A percentile compares a stretch with the other conserved stretches of the same genome.
phyloP scores from a whole-genome alignment of 1,140 invertebrate genomes.

The Drosophila simulans region DNA sequence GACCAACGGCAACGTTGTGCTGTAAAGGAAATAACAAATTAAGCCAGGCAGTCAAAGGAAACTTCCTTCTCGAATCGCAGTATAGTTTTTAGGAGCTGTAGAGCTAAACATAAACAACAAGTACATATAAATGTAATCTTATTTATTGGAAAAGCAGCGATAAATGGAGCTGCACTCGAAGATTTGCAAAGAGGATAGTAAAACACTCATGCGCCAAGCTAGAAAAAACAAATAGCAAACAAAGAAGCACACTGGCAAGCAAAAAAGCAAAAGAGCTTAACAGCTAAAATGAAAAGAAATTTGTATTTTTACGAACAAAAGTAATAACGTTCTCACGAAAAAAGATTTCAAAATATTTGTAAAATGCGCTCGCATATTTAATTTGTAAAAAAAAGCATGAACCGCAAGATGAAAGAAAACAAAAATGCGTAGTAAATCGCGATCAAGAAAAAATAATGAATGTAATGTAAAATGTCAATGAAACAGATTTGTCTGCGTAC shows the following conservation, averaged over 20 bases:
- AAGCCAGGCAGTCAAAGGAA: slow-evolving; percentile 21
- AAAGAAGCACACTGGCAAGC: not conserved
- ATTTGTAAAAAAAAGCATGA: slow-evolving; percentile 37
- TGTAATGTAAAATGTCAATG: slow-evolving; percentile 50
- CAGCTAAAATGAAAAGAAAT: slow-evolving; percentile 13
- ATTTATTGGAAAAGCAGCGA: slow-evolving; percentile 69
- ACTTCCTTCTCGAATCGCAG: slow-evolving; percentile 48
- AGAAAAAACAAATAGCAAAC: slow-evolving; percentile 14
- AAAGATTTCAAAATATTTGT: slow-evolving; percentile 43
- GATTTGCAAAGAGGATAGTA: slow-evolving; percentile 27
- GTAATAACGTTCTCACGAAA: slow-evolving; percentile 13
- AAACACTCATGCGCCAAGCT: slow-evolving; percentile 30
- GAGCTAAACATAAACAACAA: slow-evolving; percentile 52
- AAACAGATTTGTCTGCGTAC: slow-evolving; percentile 48
- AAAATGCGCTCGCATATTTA: slow-evolving; percentile 45
- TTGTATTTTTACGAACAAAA: slow-evolving; percentile 55
- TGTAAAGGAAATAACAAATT: slow-evolving; percentile 54
- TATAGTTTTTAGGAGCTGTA: slow-evolving; percentile 38
- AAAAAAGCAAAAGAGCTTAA: slow-evolving; percentile 3
- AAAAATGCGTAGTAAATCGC: slow-evolving; percentile 14
- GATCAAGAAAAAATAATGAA: slow-evolving; percentile 21
- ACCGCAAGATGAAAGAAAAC: slow-evolving; percentile 16
- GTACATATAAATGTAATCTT: slow-evolving; percentile 72
- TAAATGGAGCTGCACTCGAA: slow-evolving; percentile 35
- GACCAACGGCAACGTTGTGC: slow-evolving; percentile 77